phyloP scores from a whole-genome alignment of 1,140 invertebrate species.

The Aethina tumida region DNA sequence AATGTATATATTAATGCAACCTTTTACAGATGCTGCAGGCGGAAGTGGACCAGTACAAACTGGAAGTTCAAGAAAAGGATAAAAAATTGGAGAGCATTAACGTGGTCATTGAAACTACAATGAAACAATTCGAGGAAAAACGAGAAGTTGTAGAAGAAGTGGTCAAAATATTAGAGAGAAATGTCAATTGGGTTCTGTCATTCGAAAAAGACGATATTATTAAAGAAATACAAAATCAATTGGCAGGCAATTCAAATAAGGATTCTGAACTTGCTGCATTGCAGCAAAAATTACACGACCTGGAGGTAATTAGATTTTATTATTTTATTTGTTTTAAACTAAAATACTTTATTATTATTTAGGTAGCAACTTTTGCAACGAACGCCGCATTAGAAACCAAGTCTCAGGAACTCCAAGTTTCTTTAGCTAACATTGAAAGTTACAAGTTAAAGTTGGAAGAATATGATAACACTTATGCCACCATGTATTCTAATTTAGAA shows the following conservation, averaged over 20 bases:
- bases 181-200: constrained; percentile 12
- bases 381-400: too few relatives aligned
- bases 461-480: constrained; percentile 1
- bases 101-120: constrained; percentile 19
- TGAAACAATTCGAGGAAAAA: constrained; percentile 23
- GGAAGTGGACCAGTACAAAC: constrained; percentile 16
- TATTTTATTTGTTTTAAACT: too few relatives aligned
- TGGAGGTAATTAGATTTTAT: too few relatives aligned
- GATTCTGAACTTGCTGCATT: too few relatives aligned
- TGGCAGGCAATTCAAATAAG: constrained; percentile 11
- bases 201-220: constrained; percentile 20
- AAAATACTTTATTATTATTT: too few relatives aligned
- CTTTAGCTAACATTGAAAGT: constrained; percentile 10
- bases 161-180: constrained; percentile 16
- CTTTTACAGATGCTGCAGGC: too few relatives aligned
- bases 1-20: too few relatives aligned
- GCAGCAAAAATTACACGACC: background rate
- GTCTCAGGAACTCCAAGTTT: too few relatives aligned
- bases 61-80: constrained; percentile 15
- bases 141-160: constrained; percentile 21
- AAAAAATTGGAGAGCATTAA: constrained; percentile 17
- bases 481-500: constrained; percentile 12
- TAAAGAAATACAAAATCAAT: constrained; percentile 18
- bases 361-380: too few relatives aligned
- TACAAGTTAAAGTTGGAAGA: constrained; percentile 14